Percentiles rank a stretch among this genome's conserved stretches.
Conservation (phyloP, 2,113 vertebrate species). For the Lanius collurio region DNA sequence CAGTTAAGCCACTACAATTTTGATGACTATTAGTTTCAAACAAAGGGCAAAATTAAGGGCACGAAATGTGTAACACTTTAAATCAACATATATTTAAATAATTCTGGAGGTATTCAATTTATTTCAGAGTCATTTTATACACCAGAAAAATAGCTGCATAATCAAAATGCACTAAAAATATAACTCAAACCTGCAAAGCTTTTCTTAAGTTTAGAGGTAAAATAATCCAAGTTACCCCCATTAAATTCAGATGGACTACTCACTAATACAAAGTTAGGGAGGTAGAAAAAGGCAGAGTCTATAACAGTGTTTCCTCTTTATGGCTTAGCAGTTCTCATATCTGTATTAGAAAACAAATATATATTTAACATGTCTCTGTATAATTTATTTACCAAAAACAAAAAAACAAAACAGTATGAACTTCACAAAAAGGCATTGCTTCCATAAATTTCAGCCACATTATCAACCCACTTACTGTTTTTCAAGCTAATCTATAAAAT, state of each 20-base stretch:
- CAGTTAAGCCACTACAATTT: constrained; percentile 42
- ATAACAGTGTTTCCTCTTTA: background rate
- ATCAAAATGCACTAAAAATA: background rate
- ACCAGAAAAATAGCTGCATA: background rate
- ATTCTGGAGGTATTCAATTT: constrained; percentile 38
- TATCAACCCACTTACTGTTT: background rate
- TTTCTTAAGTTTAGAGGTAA: background rate
- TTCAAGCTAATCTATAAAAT: background rate
- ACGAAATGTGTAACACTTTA: constrained; percentile 37
- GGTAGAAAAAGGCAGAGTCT: background rate
- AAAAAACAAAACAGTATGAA: background rate
- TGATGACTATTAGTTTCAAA: constrained; percentile 55
- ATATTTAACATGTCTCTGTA: background rate
- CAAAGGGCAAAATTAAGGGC: constrained; percentile 53
- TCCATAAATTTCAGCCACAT: background rate
- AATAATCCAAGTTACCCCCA: background rate
- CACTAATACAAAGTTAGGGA: background rate
- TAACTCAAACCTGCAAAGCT: background rate
- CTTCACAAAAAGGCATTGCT: background rate
- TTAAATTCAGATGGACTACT: background rate
- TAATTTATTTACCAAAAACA: constrained; percentile 13
- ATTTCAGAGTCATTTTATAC: constrained; percentile 45
- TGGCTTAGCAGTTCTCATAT: background rate
- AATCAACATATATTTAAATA: constrained; percentile 64
- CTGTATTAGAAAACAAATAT: background rate